Conservation (phyloP, 2,797 vertebrate genomes). For the Nannoperca obscura region DNA sequence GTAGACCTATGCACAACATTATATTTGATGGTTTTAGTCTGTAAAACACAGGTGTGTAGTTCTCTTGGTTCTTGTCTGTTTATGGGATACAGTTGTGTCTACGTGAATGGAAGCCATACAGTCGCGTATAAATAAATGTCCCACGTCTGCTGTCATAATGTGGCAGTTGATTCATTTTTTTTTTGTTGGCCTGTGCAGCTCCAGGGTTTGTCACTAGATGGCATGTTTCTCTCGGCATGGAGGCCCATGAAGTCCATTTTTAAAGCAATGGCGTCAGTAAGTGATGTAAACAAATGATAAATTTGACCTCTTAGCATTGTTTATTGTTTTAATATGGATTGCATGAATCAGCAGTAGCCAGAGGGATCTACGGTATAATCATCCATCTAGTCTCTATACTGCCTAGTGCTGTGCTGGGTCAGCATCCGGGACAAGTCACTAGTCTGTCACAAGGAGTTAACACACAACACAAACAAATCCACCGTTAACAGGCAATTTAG, state of each 20-base stretch:
- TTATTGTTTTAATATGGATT: background rate
- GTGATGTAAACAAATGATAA: background rate
- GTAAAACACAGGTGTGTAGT: background rate
- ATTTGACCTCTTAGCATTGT: background rate
- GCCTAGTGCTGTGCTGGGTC: constrained; percentile 18
- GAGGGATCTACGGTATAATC: background rate
- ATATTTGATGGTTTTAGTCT: background rate
- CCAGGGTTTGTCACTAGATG: constrained; percentile 6
- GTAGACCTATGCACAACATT: background rate
- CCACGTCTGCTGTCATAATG: background rate
- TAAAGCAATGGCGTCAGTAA: background rate
- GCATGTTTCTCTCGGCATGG: background rate
- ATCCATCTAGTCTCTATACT: background rate
- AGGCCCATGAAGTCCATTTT: background rate
- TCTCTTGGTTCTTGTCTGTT: background rate
- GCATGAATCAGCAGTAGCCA: background rate
- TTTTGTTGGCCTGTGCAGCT: background rate
- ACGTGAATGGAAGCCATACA: background rate
- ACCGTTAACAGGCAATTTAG: constrained; percentile 49
- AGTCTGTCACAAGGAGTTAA: constrained; percentile 22
- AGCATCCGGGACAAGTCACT: constrained; percentile 11
- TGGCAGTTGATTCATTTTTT: background rate
- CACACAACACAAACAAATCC: constrained; percentile 48
- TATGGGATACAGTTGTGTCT: background rate
- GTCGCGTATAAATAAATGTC: background rate